phyloP scores from a whole-genome alignment of 2,888 invertebrate genomes.

The Liodrosophila aerea region DNA sequence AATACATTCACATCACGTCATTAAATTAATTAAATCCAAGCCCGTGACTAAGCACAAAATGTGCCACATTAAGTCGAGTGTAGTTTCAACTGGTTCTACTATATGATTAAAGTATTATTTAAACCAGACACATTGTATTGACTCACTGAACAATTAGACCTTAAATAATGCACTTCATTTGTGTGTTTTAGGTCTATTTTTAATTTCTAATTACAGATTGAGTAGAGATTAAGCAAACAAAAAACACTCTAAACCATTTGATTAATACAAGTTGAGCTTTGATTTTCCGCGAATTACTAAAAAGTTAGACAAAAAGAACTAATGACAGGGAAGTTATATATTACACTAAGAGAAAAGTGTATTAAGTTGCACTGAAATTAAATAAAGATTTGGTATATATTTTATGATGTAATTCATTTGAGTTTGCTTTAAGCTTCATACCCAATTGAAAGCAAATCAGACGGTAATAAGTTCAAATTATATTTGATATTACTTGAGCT shows the following conservation, averaged over 20 bases:
- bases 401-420: no score
- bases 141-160: slow-evolving; percentile 25
- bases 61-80: slow-evolving; percentile 1
- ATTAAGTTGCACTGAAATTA: background rate
- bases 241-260: slow-evolving; percentile 6
- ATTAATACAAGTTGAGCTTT: background rate
- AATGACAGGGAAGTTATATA: no score
- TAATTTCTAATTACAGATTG: slow-evolving; percentile 8
- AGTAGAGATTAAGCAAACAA: background rate
- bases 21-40: slow-evolving; percentile 61
- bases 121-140: slow-evolving; percentile 1
- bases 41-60: slow-evolving; percentile 23
- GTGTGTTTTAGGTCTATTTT: slow-evolving; percentile 5
- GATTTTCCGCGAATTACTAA: background rate
- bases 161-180: slow-evolving; percentile 5
- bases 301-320: background rate
- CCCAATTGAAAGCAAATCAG: no score
- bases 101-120: slow-evolving; percentile 5
- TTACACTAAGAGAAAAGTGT: no score
- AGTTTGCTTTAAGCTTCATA: no score
- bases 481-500: no score
- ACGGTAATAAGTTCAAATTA: no score
- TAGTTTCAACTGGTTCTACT: slow-evolving; percentile 13
- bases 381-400: no score
- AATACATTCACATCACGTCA: slow-evolving; percentile 43